phyloP scores from a whole-genome alignment of 92 coral and sea anemone genomes.

The Isaurus tuberculatus region DNA sequence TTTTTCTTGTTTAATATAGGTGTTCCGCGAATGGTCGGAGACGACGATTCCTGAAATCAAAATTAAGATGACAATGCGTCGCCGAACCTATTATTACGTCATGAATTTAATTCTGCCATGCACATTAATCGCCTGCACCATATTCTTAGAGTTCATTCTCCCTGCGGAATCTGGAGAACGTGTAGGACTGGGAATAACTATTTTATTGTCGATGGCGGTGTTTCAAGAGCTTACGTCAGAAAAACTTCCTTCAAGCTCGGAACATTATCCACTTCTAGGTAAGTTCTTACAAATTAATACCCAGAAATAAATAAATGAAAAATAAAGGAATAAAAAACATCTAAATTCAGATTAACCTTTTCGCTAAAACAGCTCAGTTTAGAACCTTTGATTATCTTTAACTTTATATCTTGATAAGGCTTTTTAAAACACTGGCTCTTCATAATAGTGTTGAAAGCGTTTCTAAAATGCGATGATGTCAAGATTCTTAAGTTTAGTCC shows the following conservation, averaged over 20 bases:
- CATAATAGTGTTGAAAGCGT: no score
- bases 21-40: slow-evolving; percentile 26
- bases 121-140: slow-evolving; percentile 89
- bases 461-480: no score
- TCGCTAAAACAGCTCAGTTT: no score
- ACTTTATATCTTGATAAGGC: no score
- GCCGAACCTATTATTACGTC: slow-evolving; percentile 90
- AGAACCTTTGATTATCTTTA: no score
- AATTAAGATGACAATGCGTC: slow-evolving; percentile 71
- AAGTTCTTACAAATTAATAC: background rate
- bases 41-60: slow-evolving; percentile 65
- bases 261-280: slow-evolving; percentile 88
- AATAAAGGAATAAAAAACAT: no score
- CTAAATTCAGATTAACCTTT: no score
- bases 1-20: background rate
- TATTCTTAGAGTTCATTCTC: slow-evolving; percentile 90
- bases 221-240: slow-evolving; percentile 92
- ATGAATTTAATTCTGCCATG: slow-evolving; percentile 91
- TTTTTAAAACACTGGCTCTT: no score
- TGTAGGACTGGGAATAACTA: slow-evolving; percentile 89
- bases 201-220: slow-evolving; percentile 89
- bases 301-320: background rate
- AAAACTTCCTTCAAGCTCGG: slow-evolving; percentile 93
- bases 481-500: no score
- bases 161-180: slow-evolving; percentile 96